phyloP scores from a whole-genome alignment of 2,888 invertebrate genomes.

The Reticulitermes lucifugus region DNA sequence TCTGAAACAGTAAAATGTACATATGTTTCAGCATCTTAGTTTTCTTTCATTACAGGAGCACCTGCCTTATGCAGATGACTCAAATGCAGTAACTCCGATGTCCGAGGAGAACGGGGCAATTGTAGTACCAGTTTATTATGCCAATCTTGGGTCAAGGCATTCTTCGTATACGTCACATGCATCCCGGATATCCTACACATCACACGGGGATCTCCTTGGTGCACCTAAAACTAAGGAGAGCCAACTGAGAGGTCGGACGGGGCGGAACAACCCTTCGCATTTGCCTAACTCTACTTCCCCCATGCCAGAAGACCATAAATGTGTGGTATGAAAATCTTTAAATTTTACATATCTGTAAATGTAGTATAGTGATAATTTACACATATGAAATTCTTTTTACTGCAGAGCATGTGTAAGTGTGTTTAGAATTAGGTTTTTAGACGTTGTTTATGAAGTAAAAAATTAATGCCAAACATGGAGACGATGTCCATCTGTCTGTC shows the following conservation, averaged over 20 bases:
- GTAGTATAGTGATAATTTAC: no score
- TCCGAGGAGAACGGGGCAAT: conserved; percentile 97
- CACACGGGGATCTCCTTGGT: conserved; percentile 90
- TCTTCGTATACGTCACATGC: conserved; percentile 97
- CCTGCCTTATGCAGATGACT: conserved; percentile 97
- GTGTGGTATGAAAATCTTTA: neutral
- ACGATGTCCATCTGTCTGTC: no score
- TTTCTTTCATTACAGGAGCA: conserved; percentile 71
- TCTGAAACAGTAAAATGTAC: no score
- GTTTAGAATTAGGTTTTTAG: no score
- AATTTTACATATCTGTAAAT: no score
- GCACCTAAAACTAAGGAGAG: conserved; percentile 87
- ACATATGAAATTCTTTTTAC: no score
- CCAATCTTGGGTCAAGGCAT: conserved; percentile 90
- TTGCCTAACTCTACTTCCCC: conserved; percentile 63
- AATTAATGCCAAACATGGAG: no score
- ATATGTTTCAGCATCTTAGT: no score
- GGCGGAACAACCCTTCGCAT: conserved; percentile 71
- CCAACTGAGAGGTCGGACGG: conserved; percentile 80
- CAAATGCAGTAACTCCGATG: conserved; percentile 97
- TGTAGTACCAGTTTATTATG: conserved; percentile 91
- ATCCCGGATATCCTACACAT: conserved; percentile 92
- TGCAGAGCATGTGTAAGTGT: no score
- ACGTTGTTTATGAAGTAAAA: no score
- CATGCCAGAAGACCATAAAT: conserved; percentile 58